These are phyloP conservation scores for Selene dorsalis DNA, from an alignment of 2,797 vertebrate species.

Conservation along the genomic window DNA sequence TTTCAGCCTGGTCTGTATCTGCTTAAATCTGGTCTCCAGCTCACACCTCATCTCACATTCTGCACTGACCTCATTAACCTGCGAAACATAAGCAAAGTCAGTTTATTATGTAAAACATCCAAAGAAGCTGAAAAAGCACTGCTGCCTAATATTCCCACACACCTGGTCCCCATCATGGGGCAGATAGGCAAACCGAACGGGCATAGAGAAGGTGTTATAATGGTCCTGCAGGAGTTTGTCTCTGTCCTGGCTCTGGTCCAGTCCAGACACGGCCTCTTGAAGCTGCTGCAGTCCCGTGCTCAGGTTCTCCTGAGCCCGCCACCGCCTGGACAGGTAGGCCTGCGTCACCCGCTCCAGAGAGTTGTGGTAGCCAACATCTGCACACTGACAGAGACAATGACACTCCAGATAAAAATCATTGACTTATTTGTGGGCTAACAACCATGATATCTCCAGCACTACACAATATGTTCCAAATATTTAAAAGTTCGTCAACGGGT, in stretches of 20 bases:
- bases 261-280: conserved; percentile 76
- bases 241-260: conserved; percentile 87
- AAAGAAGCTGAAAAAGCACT: background rate
- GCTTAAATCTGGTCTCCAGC: conserved; percentile 86
- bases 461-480: background rate
- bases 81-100: background rate
- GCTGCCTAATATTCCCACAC: background rate
- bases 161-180: conserved; percentile 92
- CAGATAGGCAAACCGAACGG: conserved; percentile 87
- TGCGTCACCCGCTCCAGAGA: conserved; percentile 84
- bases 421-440: background rate
- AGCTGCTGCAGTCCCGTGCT: conserved; percentile 83
- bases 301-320: conserved; percentile 82
- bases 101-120: background rate
- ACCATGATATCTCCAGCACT: background rate
- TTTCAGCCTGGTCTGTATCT: conserved; percentile 85
- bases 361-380: conserved; percentile 89
- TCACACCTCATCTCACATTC: conserved; percentile 85
- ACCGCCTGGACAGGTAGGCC: conserved; percentile 82
- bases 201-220: conserved; percentile 86
- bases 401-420: background rate
- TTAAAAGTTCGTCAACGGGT: background rate
- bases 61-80: conserved; percentile 87
- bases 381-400: conserved; percentile 79
- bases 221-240: conserved; percentile 87